These are phyloP conservation scores for Drosophila pectinifera DNA, from an alignment of 1,140 invertebrate species.

Conservation along the genomic window DNA sequence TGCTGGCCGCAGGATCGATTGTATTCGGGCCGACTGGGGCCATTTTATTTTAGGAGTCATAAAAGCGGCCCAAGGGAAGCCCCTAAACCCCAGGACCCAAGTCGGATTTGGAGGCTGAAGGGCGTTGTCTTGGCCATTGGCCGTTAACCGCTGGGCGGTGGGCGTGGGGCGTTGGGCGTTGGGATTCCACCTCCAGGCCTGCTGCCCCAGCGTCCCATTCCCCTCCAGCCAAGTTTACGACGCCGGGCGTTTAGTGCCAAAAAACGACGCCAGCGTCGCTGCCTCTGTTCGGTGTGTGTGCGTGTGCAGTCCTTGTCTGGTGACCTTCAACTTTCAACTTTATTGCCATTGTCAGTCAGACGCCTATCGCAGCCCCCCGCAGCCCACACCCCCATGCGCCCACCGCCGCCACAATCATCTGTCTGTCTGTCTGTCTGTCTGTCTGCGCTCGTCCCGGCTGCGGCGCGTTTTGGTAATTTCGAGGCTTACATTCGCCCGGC, in stretches of 20 bases:
- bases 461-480: conserved; percentile 75
- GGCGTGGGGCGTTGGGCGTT: conserved; percentile 6
- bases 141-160: conserved; percentile 15
- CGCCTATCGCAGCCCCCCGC: conserved; percentile 6
- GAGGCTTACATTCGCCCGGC: conserved; percentile 56
- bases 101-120: conserved; percentile 51
- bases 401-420: neutral
- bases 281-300: conserved; percentile 11
- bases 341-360: conserved; percentile 79
- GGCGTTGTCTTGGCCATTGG: conserved; percentile 58
- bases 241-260: conserved; percentile 55
- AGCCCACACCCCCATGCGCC: neutral
- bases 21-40: conserved; percentile 58
- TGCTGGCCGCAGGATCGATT: conserved; percentile 56
- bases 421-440: conserved; percentile 19
- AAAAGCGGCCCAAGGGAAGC: conserved; percentile 36
- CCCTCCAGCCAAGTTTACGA: conserved; percentile 16
- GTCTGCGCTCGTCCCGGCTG: conserved; percentile 41
- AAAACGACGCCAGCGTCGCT: conserved; percentile 65
- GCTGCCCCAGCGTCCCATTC: conserved; percentile 12
- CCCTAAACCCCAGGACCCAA: conserved; percentile 5
- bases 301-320: conserved; percentile 63
- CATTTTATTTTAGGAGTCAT: conserved; percentile 65
- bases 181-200: conserved; percentile 51
- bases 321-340: conserved; percentile 84